Evolutionary conservation across 92 coral and sea anemone species (phyloP).

Genomic region (Zoanthus sociatus): DNA sequence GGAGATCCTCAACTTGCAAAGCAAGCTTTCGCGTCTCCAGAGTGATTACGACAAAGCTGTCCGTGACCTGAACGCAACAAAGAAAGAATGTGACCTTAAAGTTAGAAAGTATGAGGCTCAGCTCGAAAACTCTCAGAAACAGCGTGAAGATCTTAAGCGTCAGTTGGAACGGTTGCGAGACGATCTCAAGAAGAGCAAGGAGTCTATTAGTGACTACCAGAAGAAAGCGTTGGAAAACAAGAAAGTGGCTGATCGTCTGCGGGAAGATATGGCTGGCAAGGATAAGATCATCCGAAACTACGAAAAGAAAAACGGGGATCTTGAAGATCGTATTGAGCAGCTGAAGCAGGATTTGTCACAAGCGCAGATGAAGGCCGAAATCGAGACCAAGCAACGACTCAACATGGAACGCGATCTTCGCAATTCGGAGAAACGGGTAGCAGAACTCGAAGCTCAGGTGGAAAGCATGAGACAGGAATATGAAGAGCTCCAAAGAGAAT

Average conservation of each 20-base stretch:
- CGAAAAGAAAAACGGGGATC: constrained; percentile 87
- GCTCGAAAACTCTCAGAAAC: constrained; percentile 90
- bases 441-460: constrained; percentile 86
- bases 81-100: constrained; percentile 88
- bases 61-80: constrained; percentile 88
- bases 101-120: constrained; percentile 93
- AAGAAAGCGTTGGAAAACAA: constrained; percentile 87
- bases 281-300: constrained; percentile 86
- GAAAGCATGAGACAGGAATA: constrained; percentile 80
- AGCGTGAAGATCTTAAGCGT: constrained; percentile 91
- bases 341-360: constrained; percentile 87
- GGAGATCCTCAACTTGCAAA: constrained; percentile 68
- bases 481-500: constrained; percentile 89
- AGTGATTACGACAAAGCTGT: constrained; percentile 92
- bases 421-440: constrained; percentile 74
- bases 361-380: constrained; percentile 87
- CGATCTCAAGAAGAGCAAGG: constrained; percentile 90
- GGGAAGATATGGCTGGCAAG: constrained; percentile 90
- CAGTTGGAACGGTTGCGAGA: constrained; percentile 91
- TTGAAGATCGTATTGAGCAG: constrained; percentile 91
- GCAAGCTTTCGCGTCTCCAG: constrained; percentile 88
- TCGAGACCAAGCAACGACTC: constrained; percentile 81
- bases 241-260: constrained; percentile 93
- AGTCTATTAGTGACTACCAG: constrained; percentile 71
- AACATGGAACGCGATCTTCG: constrained; percentile 89